Base-by-base conservation (phyloP, 2,113 vertebrate species). In the Rutilus rutilus region DNA sequence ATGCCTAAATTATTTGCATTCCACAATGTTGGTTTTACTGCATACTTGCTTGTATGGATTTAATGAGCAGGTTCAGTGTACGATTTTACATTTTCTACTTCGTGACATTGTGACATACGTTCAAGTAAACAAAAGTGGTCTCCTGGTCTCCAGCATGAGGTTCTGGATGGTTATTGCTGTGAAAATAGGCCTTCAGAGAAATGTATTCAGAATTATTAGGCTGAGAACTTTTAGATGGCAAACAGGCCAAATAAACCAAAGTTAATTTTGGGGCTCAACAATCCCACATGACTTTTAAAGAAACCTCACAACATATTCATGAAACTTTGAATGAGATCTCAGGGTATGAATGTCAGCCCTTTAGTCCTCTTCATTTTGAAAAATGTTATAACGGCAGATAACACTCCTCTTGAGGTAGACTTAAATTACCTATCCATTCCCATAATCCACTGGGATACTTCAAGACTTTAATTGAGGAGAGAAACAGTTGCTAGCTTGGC, bases 1-100 rank as follows among this genome's bases (percentile, higher is more conserved):
- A 50, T 21, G 81, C 88, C 88, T 92, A 92, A 93, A 93, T 92
- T 90, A 90, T 89, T 91, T 90, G 88, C 77, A 86, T 87, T 90
- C 86, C 90, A 90, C 91, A 89, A 92, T 89, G 90, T 89, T 91
- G 88, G 90, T 92, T 93, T 93, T 92, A 93, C 92, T 87, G 90
- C 88, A 73, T 91, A 91, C 92, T 90, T 92, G 91, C 92, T 89
- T 90, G 88, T 90, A 85, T 80, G 17, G 80, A 73, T 62, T 92
- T 92, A 93, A 92, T 86, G 86, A 88, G 88, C 88, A 89, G 88
- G 87, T 88, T 83, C 60, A 78, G 84, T 87, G 84, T 90, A 86
- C 91, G 87, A 86, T 94, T 93, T 93, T 91, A 92, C 90, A 93
- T 94, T 91, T 91, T 90, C 86, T 87, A 83, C 73, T 82, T 91